Conservation (phyloP, 2,797 vertebrate genomes). For the Stomatorhinus walkeri region DNA sequence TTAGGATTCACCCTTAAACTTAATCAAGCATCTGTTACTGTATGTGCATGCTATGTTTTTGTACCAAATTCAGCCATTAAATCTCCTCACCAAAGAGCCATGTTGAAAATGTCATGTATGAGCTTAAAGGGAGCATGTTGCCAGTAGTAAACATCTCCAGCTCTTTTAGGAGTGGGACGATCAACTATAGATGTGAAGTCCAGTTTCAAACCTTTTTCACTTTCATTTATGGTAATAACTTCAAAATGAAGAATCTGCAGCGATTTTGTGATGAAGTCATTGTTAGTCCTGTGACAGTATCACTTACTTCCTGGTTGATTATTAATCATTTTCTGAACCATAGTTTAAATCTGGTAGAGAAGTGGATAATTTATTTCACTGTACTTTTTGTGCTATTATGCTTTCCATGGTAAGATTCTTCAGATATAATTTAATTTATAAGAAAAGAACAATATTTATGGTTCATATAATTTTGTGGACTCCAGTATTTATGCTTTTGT, state of each 20-base stretch:
- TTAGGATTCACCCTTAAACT: background rate
- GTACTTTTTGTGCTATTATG: background rate
- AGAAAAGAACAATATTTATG: background rate
- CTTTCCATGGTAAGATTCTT: background rate
- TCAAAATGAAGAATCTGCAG: background rate
- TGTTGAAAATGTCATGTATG: background rate
- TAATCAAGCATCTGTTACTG: background rate
- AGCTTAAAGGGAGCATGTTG: background rate
- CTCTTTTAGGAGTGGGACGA: background rate
- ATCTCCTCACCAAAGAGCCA: background rate
- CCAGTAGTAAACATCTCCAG: background rate
- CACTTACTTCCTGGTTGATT: background rate
- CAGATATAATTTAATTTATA: background rate
- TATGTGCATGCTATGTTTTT: background rate
- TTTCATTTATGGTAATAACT: background rate
- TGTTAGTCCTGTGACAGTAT: background rate
- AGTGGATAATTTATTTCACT: background rate
- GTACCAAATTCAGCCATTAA: background rate
- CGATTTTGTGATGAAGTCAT: background rate
- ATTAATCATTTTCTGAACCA: background rate
- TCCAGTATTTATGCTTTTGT: background rate
- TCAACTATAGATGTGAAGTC: background rate
- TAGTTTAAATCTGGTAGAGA: background rate
- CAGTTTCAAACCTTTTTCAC: background rate
- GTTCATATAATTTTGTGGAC: background rate